Evolutionary conservation across 2,888 invertebrate species (phyloP), one percentile per base, ranked within the genome.

Genomic region (Tenthredo distinguenda): DNA sequence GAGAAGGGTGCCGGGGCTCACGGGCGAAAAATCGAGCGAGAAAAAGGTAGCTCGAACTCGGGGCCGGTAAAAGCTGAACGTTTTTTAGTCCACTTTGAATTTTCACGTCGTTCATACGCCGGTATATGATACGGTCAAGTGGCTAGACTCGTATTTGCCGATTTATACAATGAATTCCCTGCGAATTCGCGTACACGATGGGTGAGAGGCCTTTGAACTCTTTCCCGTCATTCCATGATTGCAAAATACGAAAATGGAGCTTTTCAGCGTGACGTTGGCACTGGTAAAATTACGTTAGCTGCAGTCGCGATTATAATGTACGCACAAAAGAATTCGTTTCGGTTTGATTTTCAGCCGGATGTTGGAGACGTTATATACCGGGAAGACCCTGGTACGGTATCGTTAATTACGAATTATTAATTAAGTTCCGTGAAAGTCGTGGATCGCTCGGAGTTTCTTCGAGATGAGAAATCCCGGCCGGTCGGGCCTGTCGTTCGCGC

Each of bases 371-470:
- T 18, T n/a, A 55, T 18, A 34, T 72, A 18, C 18, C 31, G 15
- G 55, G 50, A 77, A 77, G 47, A 77, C 26, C 50, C n/a, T 50
- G 31, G 34, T 37, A 7, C 37, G 40, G 50, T 58, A 68, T 83
- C 68, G 71, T 83, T 83, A 47, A 83, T 83, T 83, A 68, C 71
- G 34, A 65, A 71, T 83, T 83, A 83, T 83, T 68, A 83, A 83
- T 83, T 83, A 71, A 81, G 81, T 62, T 58, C 34, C 43, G 47
- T 15, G 47, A 47, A 68, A 68, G 65, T 65, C 68, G 31, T 1
- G 77, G 34, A 83, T 83, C 47, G 65, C 31, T 34, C 62, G 62
- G 68, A 68, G 83, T 83, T 83, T 71, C 83, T 47, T 81, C 83
- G 31, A 47, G 83, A 43, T 81, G 58, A 81, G 58, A 58, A 81